Percentiles rank a stretch among this genome's conserved stretches.
Evolutionary conservation across 2,113 vertebrate genomes (phyloP).

Genomic region (Sebastes fasciatus): DNA sequence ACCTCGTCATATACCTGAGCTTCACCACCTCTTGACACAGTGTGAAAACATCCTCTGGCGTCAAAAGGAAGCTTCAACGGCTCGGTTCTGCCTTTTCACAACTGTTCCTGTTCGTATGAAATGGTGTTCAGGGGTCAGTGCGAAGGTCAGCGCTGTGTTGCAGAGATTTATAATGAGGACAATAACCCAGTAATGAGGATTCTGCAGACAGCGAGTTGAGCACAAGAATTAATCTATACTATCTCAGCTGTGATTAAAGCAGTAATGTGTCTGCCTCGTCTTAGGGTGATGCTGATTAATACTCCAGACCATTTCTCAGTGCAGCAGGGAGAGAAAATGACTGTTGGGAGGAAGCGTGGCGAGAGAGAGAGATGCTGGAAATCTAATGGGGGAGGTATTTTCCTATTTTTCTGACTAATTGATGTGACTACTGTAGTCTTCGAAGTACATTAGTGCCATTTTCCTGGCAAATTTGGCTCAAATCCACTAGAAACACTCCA

Average conservation of each 20-base stretch:
- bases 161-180: slow-evolving; percentile 60
- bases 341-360: neutral
- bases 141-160: slow-evolving; percentile 54
- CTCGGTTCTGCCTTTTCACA: neutral
- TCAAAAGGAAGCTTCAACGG: neutral
- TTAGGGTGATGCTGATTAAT: slow-evolving; percentile 59
- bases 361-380: slow-evolving; percentile 4
- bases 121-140: slow-evolving; percentile 34
- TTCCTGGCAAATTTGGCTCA: neutral
- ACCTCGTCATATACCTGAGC: slow-evolving; percentile 25
- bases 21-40: neutral
- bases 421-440: slow-evolving; percentile 7
- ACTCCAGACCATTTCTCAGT: slow-evolving; percentile 49
- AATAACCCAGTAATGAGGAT: slow-evolving; percentile 61
- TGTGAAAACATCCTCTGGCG: slow-evolving; percentile 37
- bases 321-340: slow-evolving; percentile 51
- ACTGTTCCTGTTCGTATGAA: slow-evolving; percentile 28
- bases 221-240: slow-evolving; percentile 58
- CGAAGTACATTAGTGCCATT: slow-evolving; percentile 17
- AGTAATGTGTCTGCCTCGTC: slow-evolving; percentile 48
- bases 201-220: slow-evolving; percentile 41
- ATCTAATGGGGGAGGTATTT: slow-evolving; percentile 13
- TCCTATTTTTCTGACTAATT: slow-evolving; percentile 35
- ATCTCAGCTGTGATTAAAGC: slow-evolving; percentile 65
- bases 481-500: neutral